Base-by-base conservation (phyloP, 2,113 vertebrate species). In the Lasiurus borealis region DNA sequence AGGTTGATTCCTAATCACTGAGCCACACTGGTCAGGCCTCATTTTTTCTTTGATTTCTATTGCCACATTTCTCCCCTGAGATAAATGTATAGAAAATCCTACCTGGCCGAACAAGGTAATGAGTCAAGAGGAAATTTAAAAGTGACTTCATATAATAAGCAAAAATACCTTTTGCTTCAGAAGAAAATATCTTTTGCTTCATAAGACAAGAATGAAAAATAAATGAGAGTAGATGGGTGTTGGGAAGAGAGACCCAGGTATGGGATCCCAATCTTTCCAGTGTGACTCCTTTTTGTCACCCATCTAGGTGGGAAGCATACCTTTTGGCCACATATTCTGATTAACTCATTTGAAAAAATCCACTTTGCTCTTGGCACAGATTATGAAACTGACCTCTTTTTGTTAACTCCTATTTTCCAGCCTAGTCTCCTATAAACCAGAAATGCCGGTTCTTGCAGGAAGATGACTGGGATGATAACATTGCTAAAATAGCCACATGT, bases 151-250 rank as follows among this genome's bases (percentile, higher is more conserved):
- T 16, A n/a, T 69, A 68, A 29, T 78, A 59, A 68, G 72, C 52
- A 88, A 78, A 93, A 89, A 90, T 85, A 59, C 75, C n/a, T 75
- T 93, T 84, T 88, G 31, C 71, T 93, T 91, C 57, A 40, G 73
- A 34, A 75, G 46, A 76, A 96, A 88, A 46, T 85, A 59, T 81
- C 36, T 75, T 93, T 84, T 88, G 31, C 71, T 93, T 91, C 57
- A 40, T 80, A 73, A 68, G 64, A 68, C 2, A 23, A 80, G 66
- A 88, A 80, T 19, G 34, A 52, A 85, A 50, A 57, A 16, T 50
- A n/a, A 83, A 59, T n/a, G 29, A 54, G 48, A 80, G 44, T 50
- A 54, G 75, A 13, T 36, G 71, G 59, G 13, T 46, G 23, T 46
- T 71, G 44, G 77, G 54, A 72, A 50, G n/a, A 44, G 31, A 36